Conservation (phyloP, 2,797 vertebrate species). For the Odontamblyopus lacepedii region DNA sequence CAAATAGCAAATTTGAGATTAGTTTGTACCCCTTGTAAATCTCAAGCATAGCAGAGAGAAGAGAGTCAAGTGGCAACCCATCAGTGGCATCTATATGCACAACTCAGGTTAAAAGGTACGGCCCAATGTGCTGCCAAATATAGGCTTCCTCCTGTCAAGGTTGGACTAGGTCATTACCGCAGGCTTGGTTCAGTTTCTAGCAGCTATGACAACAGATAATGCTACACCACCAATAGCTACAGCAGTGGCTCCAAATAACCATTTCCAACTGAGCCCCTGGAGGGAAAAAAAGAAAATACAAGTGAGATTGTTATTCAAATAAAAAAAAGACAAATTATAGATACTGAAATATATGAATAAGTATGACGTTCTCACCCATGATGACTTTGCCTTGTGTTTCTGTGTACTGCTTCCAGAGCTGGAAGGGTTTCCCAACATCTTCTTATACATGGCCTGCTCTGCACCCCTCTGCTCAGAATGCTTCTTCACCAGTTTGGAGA, state of each 20-base stretch:
- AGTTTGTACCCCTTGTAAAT: conserved; percentile 44
- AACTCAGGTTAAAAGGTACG: conserved; percentile 44
- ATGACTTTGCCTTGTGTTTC: conserved; percentile 76
- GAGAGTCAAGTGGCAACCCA: conserved; percentile 38
- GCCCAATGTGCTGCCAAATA: conserved; percentile 49
- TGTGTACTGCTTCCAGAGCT: conserved; percentile 34
- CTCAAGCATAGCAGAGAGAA: conserved; percentile 71
- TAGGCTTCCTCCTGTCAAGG: conserved; percentile 27
- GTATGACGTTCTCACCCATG: conserved; percentile 80
- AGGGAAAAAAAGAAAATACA: conserved; percentile 18
- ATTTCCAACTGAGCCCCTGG: conserved; percentile 95
- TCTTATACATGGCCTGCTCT: conserved; percentile 96
- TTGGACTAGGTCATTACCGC: conserved; percentile 29
- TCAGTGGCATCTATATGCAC: conserved; percentile 20
- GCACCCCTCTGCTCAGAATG: conserved; percentile 87
- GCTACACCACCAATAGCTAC: conserved; percentile 94
- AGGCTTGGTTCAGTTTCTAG: conserved; percentile 84
- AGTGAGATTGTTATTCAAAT: too few relatives aligned
- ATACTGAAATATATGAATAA: background rate
- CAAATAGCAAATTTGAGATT: conserved; percentile 30
- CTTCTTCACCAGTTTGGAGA: conserved; percentile 95
- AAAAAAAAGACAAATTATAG: too few relatives aligned
- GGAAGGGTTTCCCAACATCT: conserved; percentile 91
- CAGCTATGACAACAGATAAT: conserved; percentile 95
- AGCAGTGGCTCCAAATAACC: conserved; percentile 94